Evolutionary conservation across 2,797 vertebrate genomes (phyloP).

Genomic region (Crossoptilon crossoptilon): DNA sequence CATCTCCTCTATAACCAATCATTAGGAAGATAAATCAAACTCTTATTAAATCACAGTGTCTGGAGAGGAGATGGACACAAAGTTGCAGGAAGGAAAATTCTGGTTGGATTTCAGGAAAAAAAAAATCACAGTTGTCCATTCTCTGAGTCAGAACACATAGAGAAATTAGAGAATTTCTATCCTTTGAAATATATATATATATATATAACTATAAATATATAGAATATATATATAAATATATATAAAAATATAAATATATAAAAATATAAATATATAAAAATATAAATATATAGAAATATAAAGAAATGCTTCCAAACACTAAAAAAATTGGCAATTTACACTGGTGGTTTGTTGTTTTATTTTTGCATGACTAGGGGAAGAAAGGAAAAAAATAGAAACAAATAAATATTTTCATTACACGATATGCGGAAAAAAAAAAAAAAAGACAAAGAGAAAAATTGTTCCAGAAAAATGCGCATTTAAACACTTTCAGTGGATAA

Average conservation of each 20-base stretch:
- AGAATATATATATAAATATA: no score
- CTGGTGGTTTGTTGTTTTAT: background rate
- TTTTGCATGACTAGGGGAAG: background rate
- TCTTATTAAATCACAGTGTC: background rate
- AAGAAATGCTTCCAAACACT: background rate
- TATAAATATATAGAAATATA: no score
- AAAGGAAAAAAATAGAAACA: background rate
- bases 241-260: background rate
- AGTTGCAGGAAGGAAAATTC: background rate
- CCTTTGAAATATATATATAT: background rate
- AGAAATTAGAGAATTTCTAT: background rate
- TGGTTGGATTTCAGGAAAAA: background rate
- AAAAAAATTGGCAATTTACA: background rate
- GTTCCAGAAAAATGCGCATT: background rate
- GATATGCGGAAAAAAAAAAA: background rate
- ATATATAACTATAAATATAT: no score
- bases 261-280: background rate
- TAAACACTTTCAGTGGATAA: background rate
- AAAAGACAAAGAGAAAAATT: no score
- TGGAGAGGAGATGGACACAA: background rate
- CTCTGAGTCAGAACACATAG: background rate
- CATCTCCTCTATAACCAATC: background rate
- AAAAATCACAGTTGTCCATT: background rate
- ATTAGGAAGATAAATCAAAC: background rate
- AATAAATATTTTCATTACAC: background rate